phyloP scores from a whole-genome alignment of 2,888 invertebrate species.

The Drosophila macrospina region DNA sequence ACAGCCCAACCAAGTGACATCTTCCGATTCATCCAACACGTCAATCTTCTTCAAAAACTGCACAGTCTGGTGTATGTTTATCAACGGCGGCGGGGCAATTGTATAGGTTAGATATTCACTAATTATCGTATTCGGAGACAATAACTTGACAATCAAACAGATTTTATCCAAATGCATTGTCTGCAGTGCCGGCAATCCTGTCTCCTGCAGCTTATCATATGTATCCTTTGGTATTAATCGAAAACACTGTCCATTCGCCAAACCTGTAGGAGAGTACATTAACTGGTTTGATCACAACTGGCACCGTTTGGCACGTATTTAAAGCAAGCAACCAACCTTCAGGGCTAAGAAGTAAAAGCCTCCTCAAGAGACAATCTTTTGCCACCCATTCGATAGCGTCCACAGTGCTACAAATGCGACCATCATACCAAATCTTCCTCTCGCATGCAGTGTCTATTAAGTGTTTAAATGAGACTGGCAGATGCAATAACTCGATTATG shows the following conservation, averaged over 20 bases:
- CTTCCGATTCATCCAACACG: constrained; percentile 93
- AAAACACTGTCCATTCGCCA: constrained; percentile 44
- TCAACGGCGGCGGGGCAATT: constrained; percentile 51
- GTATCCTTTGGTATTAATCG: constrained; percentile 46
- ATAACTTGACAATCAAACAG: constrained; percentile 56
- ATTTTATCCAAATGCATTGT: constrained; percentile 60
- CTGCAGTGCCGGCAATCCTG: constrained; percentile 30
- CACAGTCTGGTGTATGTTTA: constrained; percentile 87
- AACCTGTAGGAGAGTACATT: neutral
- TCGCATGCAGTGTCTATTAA: constrained; percentile 62
- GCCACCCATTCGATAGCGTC: constrained; percentile 57
- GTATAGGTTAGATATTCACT: constrained; percentile 57
- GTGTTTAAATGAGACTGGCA: constrained; percentile 57
- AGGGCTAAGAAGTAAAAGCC: constrained; percentile 44
- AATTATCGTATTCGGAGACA: constrained; percentile 51
- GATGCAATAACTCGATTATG: constrained; percentile 53
- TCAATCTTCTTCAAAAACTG: constrained; percentile 91
- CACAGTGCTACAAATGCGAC: constrained; percentile 29
- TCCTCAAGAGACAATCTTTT: constrained; percentile 51
- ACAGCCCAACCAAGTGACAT: constrained; percentile 90
- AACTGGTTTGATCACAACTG: no score
- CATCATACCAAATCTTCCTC: constrained; percentile 33
- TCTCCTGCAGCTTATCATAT: constrained; percentile 27
- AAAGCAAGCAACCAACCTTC: constrained; percentile 41
- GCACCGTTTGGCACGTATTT: neutral